A percentile compares a stretch with the other conserved stretches of the same genome.
Conservation (phyloP, 2,888 invertebrate genomes). For the Lottia gigantea region DNA sequence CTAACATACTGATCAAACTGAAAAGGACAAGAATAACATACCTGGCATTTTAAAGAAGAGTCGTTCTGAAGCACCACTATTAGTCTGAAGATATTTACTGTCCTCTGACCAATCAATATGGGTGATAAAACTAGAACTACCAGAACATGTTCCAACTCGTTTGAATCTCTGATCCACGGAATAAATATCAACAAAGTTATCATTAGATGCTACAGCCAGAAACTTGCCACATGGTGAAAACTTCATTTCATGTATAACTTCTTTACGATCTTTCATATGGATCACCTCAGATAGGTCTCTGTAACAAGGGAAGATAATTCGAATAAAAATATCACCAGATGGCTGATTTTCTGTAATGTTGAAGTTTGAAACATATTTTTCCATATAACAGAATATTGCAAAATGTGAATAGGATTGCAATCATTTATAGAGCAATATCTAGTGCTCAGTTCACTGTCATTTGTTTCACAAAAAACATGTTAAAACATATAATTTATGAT, state of each 20-base stretch:
- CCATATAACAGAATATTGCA: too few relatives aligned
- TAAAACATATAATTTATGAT: too few relatives aligned
- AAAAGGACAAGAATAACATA: slow-evolving; percentile 32
- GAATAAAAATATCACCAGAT: too few relatives aligned
- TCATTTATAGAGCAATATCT: too few relatives aligned
- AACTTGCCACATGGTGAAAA: slow-evolving; percentile 68
- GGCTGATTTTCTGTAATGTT: too few relatives aligned
- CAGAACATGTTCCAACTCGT: slow-evolving; percentile 65
- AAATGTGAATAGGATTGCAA: too few relatives aligned
- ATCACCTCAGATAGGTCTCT: slow-evolving; percentile 66
- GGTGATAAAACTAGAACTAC: slow-evolving; percentile 69
- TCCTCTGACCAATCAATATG: slow-evolving; percentile 70
- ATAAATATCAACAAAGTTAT: slow-evolving; percentile 69
- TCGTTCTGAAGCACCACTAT: slow-evolving; percentile 67
- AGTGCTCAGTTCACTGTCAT: too few relatives aligned
- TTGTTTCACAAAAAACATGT: too few relatives aligned
- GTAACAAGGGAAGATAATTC: slow-evolving; percentile 22
- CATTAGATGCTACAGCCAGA: slow-evolving; percentile 69
- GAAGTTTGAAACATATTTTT: too few relatives aligned
- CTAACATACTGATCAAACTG: too few relatives aligned
- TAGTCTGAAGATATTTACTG: slow-evolving; percentile 67
- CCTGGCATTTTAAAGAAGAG: slow-evolving; percentile 67
- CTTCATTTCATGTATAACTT: slow-evolving; percentile 69
- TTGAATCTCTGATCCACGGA: slow-evolving; percentile 63
- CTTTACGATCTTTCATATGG: slow-evolving; percentile 66